phyloP scores from a whole-genome alignment of 2,888 invertebrate genomes.

The Gymnoscelis rufifasciata region DNA sequence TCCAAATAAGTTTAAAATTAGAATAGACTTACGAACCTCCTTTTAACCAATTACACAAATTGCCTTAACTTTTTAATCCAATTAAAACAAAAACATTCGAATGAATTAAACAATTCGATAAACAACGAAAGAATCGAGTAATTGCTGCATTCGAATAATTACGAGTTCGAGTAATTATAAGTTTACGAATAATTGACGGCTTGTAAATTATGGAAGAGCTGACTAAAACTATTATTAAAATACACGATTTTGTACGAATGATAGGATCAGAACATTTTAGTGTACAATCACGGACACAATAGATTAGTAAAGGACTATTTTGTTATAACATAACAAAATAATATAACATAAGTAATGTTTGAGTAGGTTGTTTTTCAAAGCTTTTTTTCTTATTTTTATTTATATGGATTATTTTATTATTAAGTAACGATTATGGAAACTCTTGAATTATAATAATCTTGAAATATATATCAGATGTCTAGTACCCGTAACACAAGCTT shows the following conservation, averaged over 20 bases:
- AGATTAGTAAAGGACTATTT: not conserved
- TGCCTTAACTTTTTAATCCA: constrained; percentile 17
- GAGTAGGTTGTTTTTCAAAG: too few species aligned
- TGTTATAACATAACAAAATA: too few species aligned
- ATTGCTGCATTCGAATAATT: constrained; percentile 26
- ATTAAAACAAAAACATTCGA: constrained; percentile 24
- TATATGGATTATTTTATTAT: too few species aligned
- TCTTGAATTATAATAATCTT: too few species aligned
- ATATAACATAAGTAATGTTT: too few species aligned
- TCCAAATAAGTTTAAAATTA: too few species aligned
- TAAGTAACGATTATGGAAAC: too few species aligned
- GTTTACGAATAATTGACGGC: constrained; percentile 28
- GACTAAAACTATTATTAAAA: constrained; percentile 30
- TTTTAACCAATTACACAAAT: constrained; percentile 11
- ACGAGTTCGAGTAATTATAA: constrained; percentile 28
- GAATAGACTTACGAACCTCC: not conserved
- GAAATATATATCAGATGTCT: too few species aligned
- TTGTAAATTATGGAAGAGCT: constrained; percentile 25
- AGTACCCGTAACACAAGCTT: too few species aligned
- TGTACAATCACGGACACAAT: constrained; percentile 13
- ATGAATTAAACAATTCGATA: constrained; percentile 25
- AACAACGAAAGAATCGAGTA: constrained; percentile 27
- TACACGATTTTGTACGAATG: constrained; percentile 26
- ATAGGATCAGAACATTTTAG: constrained; percentile 26
- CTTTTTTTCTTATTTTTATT: too few species aligned